These are phyloP conservation scores for Sitophilus oryzae DNA, from an alignment of 1,140 invertebrate genomes.

Conservation along the genomic window DNA sequence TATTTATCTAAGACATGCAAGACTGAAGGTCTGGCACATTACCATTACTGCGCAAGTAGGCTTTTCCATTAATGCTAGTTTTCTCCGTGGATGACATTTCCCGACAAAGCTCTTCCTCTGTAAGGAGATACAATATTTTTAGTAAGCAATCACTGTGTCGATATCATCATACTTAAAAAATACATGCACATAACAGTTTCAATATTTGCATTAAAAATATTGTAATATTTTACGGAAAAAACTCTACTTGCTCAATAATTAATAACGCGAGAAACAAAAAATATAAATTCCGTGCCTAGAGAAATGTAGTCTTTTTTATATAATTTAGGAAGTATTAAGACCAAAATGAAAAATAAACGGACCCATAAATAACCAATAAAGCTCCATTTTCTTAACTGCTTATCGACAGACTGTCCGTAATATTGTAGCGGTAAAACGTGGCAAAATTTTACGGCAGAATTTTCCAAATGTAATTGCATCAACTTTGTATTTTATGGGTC, in stretches of 20 bases:
- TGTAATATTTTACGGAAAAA: not conserved
- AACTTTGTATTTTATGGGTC: slow-evolving; percentile 15
- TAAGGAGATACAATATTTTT: slow-evolving; percentile 18
- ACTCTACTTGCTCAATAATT: not conserved
- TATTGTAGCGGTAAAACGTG: slow-evolving; percentile 3
- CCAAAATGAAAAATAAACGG: not conserved
- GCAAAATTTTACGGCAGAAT: slow-evolving; percentile 11
- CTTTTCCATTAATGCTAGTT: slow-evolving; percentile 18
- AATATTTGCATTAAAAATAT: not conserved
- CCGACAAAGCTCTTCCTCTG: slow-evolving; percentile 28
- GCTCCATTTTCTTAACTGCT: slow-evolving; percentile 5
- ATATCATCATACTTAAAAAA: slow-evolving; percentile 2
- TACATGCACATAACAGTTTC: not conserved
- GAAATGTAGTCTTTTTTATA: too few species aligned
- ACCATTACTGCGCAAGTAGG: slow-evolving; percentile 29
- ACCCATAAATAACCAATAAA: slow-evolving; percentile 7
- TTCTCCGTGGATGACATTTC: slow-evolving; percentile 20
- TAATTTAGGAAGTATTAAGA: not conserved
- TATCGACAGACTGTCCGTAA: slow-evolving; percentile 12
- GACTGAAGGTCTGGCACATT: slow-evolving; percentile 27
- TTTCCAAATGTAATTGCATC: slow-evolving; percentile 14
- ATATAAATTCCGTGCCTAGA: too few species aligned
- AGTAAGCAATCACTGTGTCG: not conserved
- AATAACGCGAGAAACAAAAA: too few species aligned
- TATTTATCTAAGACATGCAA: slow-evolving; percentile 26